Percentiles rank a stretch among this genome's conserved stretches.
Evolutionary conservation across 2,888 invertebrate genomes (phyloP).

Genomic region (Mythimna loreyi): DNA sequence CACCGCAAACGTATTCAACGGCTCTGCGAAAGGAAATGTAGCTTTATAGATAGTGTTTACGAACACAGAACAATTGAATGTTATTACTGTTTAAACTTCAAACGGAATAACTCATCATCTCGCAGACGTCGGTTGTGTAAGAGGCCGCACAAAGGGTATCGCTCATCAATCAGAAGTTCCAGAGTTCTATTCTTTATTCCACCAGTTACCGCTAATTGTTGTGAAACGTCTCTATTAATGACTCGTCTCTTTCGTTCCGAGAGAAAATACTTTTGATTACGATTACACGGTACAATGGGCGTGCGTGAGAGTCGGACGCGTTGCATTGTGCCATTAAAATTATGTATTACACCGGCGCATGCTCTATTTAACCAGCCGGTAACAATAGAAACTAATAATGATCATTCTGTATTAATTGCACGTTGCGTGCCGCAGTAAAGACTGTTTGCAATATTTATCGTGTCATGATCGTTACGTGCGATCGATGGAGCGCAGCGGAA

Average conservation of each 20-base stretch:
- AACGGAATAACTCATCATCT: constrained; percentile 47
- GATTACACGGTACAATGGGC: constrained; percentile 84
- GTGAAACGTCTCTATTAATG: constrained; percentile 79
- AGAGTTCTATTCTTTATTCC: constrained; percentile 58
- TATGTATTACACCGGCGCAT: constrained; percentile 83
- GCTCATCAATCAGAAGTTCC: constrained; percentile 49
- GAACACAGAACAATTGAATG: constrained; percentile 63
- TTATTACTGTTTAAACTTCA: constrained; percentile 54
- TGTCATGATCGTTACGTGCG: constrained; percentile 80
- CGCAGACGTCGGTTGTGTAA: constrained; percentile 54
- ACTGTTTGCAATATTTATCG: constrained; percentile 78
- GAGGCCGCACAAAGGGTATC: constrained; percentile 50
- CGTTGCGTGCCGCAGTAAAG: constrained; percentile 78
- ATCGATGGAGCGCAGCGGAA: constrained; percentile 78
- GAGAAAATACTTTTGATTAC: constrained; percentile 85
- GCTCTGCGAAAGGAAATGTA: constrained; percentile 60
- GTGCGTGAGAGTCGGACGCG: constrained; percentile 84
- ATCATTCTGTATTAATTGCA: constrained; percentile 85
- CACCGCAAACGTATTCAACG: constrained; percentile 78
- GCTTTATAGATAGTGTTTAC: constrained; percentile 47
- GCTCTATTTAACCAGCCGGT: constrained; percentile 86
- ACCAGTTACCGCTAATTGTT: constrained; percentile 73
- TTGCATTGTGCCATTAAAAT: constrained; percentile 84
- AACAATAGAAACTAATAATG: constrained; percentile 88
- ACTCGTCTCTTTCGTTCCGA: constrained; percentile 75